phyloP scores from a whole-genome alignment of 2,888 invertebrate species.

The Lithophane semibrunnea region DNA sequence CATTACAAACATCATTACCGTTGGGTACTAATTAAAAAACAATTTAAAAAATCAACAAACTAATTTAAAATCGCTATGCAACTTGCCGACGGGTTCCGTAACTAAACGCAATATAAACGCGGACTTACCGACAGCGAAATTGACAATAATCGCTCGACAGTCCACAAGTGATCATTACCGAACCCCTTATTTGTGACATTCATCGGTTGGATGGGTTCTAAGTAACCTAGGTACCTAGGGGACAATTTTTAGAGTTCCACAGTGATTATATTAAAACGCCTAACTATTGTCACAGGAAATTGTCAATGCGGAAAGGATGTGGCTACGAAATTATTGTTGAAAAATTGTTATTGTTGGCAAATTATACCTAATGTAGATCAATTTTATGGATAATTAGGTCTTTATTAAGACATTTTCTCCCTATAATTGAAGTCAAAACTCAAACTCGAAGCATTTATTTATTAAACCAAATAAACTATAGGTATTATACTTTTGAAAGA shows the following conservation, averaged over 20 bases:
- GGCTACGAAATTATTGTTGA: conserved; percentile 4
- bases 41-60: conserved; percentile 12
- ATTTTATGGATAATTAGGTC: not conserved
- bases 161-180: conserved; percentile 68
- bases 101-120: conserved; percentile 43
- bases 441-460: not conserved
- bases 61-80: conserved; percentile 26
- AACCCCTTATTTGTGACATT: conserved; percentile 76
- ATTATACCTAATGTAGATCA: not conserved
- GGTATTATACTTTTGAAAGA: too few species aligned
- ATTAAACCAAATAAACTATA: too few species aligned
- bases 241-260: conserved; percentile 60
- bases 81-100: conserved; percentile 31
- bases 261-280: conserved; percentile 37
- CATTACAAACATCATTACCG: not conserved
- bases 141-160: conserved; percentile 66
- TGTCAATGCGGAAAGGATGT: conserved; percentile 1
- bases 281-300: conserved; percentile 30
- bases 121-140: conserved; percentile 56
- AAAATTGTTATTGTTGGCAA: conserved; percentile 11
- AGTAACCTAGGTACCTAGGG: conserved; percentile 67
- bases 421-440: too few species aligned
- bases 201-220: conserved; percentile 76
- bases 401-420: not conserved
- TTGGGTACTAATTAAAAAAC: conserved; percentile 2